Percentiles rank a stretch among this genome's conserved stretches.
Evolutionary conservation across 2,113 vertebrate genomes (phyloP).

Genomic region (Alethe castanea): DNA sequence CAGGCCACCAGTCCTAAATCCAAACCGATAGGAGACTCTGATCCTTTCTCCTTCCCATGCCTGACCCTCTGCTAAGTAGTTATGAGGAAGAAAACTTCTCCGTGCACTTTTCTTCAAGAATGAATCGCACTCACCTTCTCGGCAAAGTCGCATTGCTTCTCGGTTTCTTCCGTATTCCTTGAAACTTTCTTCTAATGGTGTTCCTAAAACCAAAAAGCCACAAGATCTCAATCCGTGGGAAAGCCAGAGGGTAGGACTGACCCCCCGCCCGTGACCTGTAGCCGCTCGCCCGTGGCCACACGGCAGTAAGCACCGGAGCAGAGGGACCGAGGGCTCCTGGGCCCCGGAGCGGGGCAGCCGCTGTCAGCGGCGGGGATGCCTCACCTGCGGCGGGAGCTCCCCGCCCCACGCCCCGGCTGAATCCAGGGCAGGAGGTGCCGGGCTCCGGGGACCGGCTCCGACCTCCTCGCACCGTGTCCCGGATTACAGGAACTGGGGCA

Average conservation of each 20-base stretch:
- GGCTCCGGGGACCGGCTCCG: neutral
- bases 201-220: slow-evolving; percentile 76
- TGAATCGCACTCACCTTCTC: slow-evolving; percentile 88
- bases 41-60: neutral
- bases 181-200: slow-evolving; percentile 95
- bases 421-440: neutral
- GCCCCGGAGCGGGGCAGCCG: neutral
- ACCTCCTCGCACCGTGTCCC: neutral
- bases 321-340: too few relatives aligned
- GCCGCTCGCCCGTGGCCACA: neutral
- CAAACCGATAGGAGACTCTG: accelerated
- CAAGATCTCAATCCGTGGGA: neutral
- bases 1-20: neutral
- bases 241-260: neutral
- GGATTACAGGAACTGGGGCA: slow-evolving; percentile 56
- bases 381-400: neutral
- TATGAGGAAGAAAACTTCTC: neutral
- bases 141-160: slow-evolving; percentile 97
- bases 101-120: neutral
- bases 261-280: neutral
- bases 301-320: accelerated
- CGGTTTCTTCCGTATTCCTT: slow-evolving; percentile 96
- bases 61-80: neutral
- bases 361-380: neutral
- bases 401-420: neutral